A percentile compares a stretch with the other conserved stretches of the same genome.
phyloP scores from a whole-genome alignment of 23 tunicate species.

The Halocynthia aurantium region DNA sequence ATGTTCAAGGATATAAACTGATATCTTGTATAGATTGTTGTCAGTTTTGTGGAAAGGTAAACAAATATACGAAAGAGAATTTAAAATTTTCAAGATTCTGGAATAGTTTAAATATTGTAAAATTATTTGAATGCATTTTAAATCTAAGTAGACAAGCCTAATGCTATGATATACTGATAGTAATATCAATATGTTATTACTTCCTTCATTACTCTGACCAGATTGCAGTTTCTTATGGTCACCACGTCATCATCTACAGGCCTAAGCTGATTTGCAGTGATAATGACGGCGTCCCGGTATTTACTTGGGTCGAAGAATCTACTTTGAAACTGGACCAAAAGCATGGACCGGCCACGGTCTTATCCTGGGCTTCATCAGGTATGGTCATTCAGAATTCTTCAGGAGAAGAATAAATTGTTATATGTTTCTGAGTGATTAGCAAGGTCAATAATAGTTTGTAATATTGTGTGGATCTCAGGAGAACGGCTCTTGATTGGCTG shows the following conservation, averaged over 20 bases:
- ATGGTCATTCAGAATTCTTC: neutral
- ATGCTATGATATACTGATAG: neutral
- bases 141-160: too few species aligned
- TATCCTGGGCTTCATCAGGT: slow-evolving; percentile 20
- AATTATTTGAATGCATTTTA: too few species aligned
- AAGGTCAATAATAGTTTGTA: neutral
- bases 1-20: slow-evolving; percentile 27
- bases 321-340: slow-evolving; percentile 27
- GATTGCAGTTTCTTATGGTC: slow-evolving; percentile 75
- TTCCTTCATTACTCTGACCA: neutral
- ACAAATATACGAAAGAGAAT: neutral
- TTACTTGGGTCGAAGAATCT: slow-evolving; percentile 45
- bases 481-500: slow-evolving; percentile 20
- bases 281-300: slow-evolving; percentile 7
- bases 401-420: neutral
- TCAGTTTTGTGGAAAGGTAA: slow-evolving; percentile 49
- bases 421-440: neutral
- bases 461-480: neutral
- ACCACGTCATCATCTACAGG: slow-evolving; percentile 42
- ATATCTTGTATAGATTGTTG: slow-evolving; percentile 64
- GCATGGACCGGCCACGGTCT: slow-evolving; percentile 11
- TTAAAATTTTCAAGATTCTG: neutral
- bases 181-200: neutral
- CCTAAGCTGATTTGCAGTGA: slow-evolving; percentile 18
- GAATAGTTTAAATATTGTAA: neutral